Conservation (phyloP, 1,140 invertebrate species). For the Planococcus citri region DNA sequence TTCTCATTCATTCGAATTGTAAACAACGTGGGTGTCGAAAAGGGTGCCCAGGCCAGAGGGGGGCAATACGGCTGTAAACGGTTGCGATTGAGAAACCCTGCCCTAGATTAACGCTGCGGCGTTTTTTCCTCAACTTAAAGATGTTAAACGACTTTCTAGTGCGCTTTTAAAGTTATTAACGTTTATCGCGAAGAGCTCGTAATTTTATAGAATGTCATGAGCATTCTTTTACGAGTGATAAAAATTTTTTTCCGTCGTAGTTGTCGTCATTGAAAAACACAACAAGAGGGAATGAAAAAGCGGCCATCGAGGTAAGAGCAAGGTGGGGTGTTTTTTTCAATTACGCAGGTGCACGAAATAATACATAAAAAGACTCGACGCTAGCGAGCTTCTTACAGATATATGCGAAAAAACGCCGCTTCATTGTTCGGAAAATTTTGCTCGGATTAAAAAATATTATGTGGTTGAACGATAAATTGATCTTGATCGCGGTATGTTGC, state of each 20-base stretch:
- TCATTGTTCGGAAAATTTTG: too few relatives aligned
- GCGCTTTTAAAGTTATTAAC: background rate
- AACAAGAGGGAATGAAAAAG: too few relatives aligned
- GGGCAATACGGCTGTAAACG: too few relatives aligned
- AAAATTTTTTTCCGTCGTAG: slow-evolving; percentile 2
- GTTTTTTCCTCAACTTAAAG: background rate
- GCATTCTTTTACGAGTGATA: slow-evolving; percentile 3
- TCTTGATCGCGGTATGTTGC: background rate
- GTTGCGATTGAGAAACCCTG: background rate
- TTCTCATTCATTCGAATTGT: too few relatives aligned
- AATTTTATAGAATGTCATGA: background rate
- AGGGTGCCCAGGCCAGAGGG: too few relatives aligned
- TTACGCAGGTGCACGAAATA: slow-evolving; percentile 6
- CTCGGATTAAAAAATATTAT: background rate
- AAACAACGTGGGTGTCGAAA: too few relatives aligned
- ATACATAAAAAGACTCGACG: background rate
- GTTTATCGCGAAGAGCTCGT: slow-evolving; percentile 5
- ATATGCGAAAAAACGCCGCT: background rate
- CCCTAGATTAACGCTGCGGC: background rate
- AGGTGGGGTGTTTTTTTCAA: background rate
- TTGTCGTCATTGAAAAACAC: too few relatives aligned
- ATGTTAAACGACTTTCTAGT: background rate
- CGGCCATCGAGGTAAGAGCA: background rate
- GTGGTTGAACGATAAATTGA: background rate
- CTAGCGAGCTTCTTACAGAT: background rate